Conservation (phyloP, 1,140 invertebrate species). For the Rhysida immarginata region DNA sequence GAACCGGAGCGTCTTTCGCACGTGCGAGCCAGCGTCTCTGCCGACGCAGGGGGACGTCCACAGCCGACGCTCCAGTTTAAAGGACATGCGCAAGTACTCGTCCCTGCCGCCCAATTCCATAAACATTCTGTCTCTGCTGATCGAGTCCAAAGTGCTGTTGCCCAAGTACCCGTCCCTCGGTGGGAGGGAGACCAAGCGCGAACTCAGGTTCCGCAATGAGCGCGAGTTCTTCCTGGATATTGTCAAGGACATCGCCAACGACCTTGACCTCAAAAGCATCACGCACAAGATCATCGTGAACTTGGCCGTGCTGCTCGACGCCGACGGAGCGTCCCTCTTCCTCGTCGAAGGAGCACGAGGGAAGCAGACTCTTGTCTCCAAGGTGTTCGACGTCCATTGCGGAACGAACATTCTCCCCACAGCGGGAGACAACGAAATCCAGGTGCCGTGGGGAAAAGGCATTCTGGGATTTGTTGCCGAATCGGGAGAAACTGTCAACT, state of each 20-base stretch:
- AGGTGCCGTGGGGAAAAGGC: slow-evolving; percentile 17
- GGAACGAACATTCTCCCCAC: slow-evolving; percentile 19
- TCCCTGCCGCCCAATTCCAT: slow-evolving; percentile 34
- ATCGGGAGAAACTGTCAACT: slow-evolving; percentile 24
- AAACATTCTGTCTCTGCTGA: slow-evolving; percentile 34
- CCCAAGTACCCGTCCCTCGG: slow-evolving; percentile 27
- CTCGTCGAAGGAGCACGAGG: slow-evolving; percentile 30
- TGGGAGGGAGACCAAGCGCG: slow-evolving; percentile 30
- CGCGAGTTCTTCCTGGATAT: slow-evolving; percentile 33
- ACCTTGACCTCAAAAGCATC: slow-evolving; percentile 32
- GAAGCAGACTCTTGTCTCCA: slow-evolving; percentile 31
- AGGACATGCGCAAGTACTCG: slow-evolving; percentile 30
- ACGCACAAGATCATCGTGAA: slow-evolving; percentile 34
- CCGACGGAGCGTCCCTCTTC: slow-evolving; percentile 34
- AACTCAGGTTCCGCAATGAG: slow-evolving; percentile 28
- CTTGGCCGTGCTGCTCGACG: slow-evolving; percentile 31
- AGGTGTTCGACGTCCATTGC: slow-evolving; percentile 24
- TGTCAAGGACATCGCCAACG: slow-evolving; percentile 34
- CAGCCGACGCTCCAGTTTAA: slow-evolving; percentile 28
- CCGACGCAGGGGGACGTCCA: slow-evolving; percentile 18
- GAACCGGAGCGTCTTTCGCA: slow-evolving; percentile 33
- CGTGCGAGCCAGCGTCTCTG: slow-evolving; percentile 19
- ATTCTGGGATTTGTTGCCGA: slow-evolving; percentile 21
- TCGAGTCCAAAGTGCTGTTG: slow-evolving; percentile 34
- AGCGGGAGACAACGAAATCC: slow-evolving; percentile 9